Conservation (phyloP, 2,797 vertebrate species). For the Pipistrellus pygmaeus region DNA sequence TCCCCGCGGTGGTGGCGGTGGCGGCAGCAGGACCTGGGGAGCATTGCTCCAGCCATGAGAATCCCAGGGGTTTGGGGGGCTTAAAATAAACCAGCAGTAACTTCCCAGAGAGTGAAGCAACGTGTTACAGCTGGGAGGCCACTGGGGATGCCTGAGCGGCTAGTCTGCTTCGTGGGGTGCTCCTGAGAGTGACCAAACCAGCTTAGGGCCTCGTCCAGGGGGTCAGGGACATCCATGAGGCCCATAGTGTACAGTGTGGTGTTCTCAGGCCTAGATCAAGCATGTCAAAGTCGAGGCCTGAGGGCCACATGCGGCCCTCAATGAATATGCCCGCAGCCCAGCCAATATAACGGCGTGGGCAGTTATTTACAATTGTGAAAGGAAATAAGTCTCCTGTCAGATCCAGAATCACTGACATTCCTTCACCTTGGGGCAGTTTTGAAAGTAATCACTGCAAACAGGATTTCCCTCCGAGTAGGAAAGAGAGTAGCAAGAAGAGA, state of each 20-base stretch:
- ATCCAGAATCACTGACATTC: too few relatives aligned
- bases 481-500: too few relatives aligned
- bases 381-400: too few relatives aligned
- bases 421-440: too few relatives aligned
- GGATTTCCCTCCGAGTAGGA: too few relatives aligned
- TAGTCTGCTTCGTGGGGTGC: neutral
- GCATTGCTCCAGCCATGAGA: neutral
- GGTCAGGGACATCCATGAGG: neutral
- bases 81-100: constrained; percentile 36
- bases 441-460: too few relatives aligned
- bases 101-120: neutral
- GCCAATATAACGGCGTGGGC: too few relatives aligned
- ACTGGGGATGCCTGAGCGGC: neutral
- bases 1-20: neutral
- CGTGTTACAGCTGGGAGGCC: neutral
- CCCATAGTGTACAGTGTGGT: fast-evolving
- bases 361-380: too few relatives aligned
- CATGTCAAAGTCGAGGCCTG: too few relatives aligned
- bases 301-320: too few relatives aligned
- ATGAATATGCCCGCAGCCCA: too few relatives aligned
- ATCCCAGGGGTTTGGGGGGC: neutral
- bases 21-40: neutral
- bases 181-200: neutral
- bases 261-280: neutral
- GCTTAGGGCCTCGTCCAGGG: neutral